Evolutionary conservation across 2,888 invertebrate species (phyloP).

Genomic region (Trachelus troglodyta): DNA sequence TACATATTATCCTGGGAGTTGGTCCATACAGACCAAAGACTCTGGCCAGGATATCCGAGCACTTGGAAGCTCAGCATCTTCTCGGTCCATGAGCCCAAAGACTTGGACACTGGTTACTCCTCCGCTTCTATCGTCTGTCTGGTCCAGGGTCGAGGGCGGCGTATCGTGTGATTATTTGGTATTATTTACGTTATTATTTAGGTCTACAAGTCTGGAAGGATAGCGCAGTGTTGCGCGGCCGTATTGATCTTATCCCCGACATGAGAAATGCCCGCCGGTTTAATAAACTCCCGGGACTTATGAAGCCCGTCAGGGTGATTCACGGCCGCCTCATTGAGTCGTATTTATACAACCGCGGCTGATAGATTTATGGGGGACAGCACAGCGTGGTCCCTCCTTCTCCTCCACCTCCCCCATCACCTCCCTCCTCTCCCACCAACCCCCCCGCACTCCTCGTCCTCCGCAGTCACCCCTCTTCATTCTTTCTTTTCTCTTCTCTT

Average conservation of each 20-base stretch:
- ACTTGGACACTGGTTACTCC: too few species aligned
- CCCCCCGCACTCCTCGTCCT: neutral
- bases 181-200: conserved; percentile 59
- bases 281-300: conserved; percentile 68
- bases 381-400: conserved; percentile 22
- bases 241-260: conserved; percentile 67
- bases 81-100: too few species aligned
- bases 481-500: conserved; percentile 13
- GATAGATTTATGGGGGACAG: conserved; percentile 67
- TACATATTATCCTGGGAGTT: too few species aligned
- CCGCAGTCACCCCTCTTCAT: conserved; percentile 11
- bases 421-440: conserved; percentile 26
- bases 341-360: conserved; percentile 67
- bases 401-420: conserved; percentile 32
- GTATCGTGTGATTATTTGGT: conserved; percentile 52
- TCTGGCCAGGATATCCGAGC: too few species aligned
- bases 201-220: conserved; percentile 36
- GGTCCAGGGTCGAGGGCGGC: conserved; percentile 1
- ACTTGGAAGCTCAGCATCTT: too few species aligned
- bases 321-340: conserved; percentile 67
- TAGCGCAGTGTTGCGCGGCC: conserved; percentile 52
- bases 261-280: conserved; percentile 67
- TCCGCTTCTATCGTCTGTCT: too few species aligned
- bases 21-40: too few species aligned
- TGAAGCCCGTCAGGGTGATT: conserved; percentile 67